Conservation (phyloP, 2,113 vertebrate genomes). For the Heteronetta atricapilla region DNA sequence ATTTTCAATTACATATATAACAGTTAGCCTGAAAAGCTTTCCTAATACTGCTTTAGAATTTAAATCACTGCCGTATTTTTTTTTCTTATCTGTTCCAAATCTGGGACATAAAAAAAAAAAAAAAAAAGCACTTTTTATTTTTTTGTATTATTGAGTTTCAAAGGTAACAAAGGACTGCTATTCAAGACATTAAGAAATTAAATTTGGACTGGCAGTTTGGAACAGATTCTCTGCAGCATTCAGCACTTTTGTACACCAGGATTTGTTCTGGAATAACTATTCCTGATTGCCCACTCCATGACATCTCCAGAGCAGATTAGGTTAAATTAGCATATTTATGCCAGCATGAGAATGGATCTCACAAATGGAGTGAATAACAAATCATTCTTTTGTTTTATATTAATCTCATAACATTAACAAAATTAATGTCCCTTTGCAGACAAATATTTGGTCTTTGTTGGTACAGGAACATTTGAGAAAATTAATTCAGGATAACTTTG, state of each 20-base stretch:
- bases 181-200: conserved; percentile 50
- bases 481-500: conserved; percentile 43
- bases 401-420: conserved; percentile 36
- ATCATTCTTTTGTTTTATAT: conserved; percentile 23
- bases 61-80: background rate
- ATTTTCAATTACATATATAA: conserved; percentile 34
- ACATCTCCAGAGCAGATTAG: background rate
- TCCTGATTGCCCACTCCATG: background rate
- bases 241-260: conserved; percentile 9
- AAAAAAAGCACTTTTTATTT: background rate
- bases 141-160: background rate
- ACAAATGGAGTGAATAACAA: background rate
- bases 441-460: background rate
- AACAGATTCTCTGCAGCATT: background rate
- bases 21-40: background rate
- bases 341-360: background rate
- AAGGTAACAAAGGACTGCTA: background rate
- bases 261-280: conserved; percentile 32
- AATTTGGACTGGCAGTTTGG: conserved; percentile 4
- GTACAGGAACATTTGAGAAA: background rate
- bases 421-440: conserved; percentile 23
- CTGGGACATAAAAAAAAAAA: background rate
- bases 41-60: background rate
- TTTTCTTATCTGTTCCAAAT: background rate
- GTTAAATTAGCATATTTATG: background rate